These are phyloP conservation scores for Tachysurus fulvidraco DNA, from an alignment of 2,113 vertebrate genomes.

Conservation along the genomic window DNA sequence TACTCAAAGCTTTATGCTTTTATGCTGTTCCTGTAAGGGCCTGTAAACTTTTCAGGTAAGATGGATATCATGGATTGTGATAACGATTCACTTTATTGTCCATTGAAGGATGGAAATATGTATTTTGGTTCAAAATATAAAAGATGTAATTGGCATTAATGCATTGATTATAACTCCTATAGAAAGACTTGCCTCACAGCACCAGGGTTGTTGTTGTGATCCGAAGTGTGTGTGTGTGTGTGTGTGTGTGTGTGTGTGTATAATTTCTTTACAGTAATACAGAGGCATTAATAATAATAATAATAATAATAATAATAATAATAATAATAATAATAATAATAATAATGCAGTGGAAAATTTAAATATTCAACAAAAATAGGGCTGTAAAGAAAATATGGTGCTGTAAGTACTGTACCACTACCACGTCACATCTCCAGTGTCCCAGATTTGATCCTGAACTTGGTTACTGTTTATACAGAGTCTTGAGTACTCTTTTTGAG, in stretches of 20 bases:
- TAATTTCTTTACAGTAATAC: background rate
- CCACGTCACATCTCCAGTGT: background rate
- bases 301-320: background rate
- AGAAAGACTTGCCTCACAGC: background rate
- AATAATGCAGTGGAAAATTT: background rate
- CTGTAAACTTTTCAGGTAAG: background rate
- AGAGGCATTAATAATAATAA: too few species aligned
- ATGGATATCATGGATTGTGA: background rate
- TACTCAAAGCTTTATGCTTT: background rate
- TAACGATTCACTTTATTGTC: background rate
- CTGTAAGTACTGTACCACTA: background rate
- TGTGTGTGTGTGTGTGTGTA: background rate
- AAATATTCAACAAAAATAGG: background rate
- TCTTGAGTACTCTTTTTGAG: background rate
- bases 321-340: background rate
- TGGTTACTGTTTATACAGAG: background rate
- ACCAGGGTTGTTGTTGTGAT: background rate
- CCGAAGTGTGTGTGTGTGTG: background rate
- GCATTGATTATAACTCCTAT: background rate
- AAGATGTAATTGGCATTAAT: background rate
- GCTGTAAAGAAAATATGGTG: background rate
- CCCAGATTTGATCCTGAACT: background rate
- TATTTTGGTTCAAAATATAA: background rate
- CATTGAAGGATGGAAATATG: background rate
- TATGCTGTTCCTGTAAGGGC: background rate